These are phyloP conservation scores for Trichonephila clavata DNA, from an alignment of 1,140 invertebrate species.

Conservation along the genomic window DNA sequence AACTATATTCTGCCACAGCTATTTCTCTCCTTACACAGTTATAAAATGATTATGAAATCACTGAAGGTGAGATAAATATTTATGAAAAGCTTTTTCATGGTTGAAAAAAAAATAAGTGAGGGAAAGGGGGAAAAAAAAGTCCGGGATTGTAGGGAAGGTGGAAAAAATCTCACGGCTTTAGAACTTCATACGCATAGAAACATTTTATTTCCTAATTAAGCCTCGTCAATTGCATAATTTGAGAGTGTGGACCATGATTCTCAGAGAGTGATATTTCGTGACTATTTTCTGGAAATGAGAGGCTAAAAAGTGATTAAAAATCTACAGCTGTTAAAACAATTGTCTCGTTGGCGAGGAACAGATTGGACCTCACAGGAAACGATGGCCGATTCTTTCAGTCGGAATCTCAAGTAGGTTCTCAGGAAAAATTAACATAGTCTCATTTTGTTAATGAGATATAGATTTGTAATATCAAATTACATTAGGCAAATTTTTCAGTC, in stretches of 20 bases:
- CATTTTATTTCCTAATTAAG: slow-evolving; percentile 53
- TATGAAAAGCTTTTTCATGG: background rate
- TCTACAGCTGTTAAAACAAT: slow-evolving; percentile 23
- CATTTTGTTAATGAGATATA: background rate
- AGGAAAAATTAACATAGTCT: background rate
- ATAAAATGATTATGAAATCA: background rate
- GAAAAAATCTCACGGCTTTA: background rate
- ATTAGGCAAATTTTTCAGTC: background rate
- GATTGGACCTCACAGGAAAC: slow-evolving; percentile 13
- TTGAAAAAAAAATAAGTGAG: background rate
- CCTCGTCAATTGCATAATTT: slow-evolving; percentile 41
- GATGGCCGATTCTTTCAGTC: background rate
- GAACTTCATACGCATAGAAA: slow-evolving; percentile 11
- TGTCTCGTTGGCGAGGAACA: background rate
- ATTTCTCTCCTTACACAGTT: background rate
- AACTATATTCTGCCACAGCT: background rate
- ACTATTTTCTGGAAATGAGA: background rate
- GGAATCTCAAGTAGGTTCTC: slow-evolving; percentile 10
- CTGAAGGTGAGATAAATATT: background rate
- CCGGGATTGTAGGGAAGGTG: background rate
- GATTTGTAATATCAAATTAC: background rate
- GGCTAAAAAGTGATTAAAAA: slow-evolving; percentile 14
- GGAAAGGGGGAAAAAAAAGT: background rate
- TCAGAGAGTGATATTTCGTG: slow-evolving; percentile 31
- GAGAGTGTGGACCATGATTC: background rate